Percentiles rank a stretch among this genome's conserved stretches.
These are phyloP conservation scores for Chironomus tepperi DNA, from an alignment of 1,140 invertebrate species.

Conservation along the genomic window DNA sequence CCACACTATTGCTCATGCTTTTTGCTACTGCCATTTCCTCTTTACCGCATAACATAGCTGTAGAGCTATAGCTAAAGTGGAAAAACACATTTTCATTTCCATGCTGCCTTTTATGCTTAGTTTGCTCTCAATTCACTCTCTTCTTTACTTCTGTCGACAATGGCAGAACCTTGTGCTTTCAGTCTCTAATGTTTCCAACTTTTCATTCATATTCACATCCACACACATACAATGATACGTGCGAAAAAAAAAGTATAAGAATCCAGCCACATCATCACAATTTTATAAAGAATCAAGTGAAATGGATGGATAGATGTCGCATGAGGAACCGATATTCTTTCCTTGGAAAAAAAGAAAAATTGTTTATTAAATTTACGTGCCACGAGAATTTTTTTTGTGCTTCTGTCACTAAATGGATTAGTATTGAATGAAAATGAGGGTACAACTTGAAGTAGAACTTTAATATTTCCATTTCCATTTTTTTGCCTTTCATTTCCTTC, in stretches of 20 bases:
- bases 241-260: neutral
- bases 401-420: neutral
- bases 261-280: neutral
- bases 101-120: neutral
- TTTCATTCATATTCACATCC: neutral
- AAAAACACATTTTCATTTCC: constrained; percentile 2
- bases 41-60: too few relatives aligned
- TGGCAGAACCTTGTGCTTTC: constrained; percentile 19
- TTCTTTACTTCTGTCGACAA: neutral
- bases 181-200: neutral
- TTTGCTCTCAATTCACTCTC: neutral
- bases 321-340: neutral
- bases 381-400: neutral
- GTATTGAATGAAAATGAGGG: neutral
- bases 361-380: constrained; percentile 14
- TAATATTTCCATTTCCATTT: neutral
- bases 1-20: too few relatives aligned
- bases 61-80: neutral
- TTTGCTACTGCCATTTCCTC: too few relatives aligned
- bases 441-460: neutral
- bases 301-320: neutral
- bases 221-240: neutral
- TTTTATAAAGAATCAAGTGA: neutral
- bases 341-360: neutral
- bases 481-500: too few relatives aligned